Percentiles rank a stretch among this genome's conserved stretches.
These are phyloP conservation scores for Lasius fuliginosus DNA, from an alignment of 2,888 invertebrate species.

Conservation along the genomic window DNA sequence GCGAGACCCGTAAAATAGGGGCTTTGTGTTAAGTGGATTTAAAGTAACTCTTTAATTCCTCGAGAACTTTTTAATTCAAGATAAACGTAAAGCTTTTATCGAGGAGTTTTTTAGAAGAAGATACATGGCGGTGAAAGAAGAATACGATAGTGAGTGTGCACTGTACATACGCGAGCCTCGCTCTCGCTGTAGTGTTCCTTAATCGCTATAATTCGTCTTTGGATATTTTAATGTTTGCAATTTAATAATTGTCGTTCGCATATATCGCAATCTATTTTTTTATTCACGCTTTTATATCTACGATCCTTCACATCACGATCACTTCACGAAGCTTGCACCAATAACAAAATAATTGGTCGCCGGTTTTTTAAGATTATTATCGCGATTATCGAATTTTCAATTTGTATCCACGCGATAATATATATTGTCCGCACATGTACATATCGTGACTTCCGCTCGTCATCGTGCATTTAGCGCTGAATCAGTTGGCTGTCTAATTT, in stretches of 20 bases:
- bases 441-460: conserved; percentile 11
- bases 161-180: neutral
- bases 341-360: conserved; percentile 77
- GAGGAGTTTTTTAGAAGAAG: neutral
- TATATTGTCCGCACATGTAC: conserved; percentile 44
- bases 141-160: conserved; percentile 19
- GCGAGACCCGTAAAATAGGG: too few species aligned
- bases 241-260: conserved; percentile 33
- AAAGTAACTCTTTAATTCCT: neutral
- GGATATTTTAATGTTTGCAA: conserved; percentile 39
- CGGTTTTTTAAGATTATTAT: neutral
- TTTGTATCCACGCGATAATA: conserved; percentile 37
- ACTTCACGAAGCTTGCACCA: conserved; percentile 53
- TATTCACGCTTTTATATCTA: conserved; percentile 34
- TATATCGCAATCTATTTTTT: conserved; percentile 20
- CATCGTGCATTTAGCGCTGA: conserved; percentile 28
- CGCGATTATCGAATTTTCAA: conserved; percentile 22
- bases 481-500: neutral
- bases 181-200: conserved; percentile 19
- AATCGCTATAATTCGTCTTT: conserved; percentile 32
- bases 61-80: neutral
- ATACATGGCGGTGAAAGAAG: neutral
- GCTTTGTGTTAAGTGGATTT: neutral
- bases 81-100: conserved; percentile 34
- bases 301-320: conserved; percentile 31